Conservation (phyloP, 2,888 invertebrate genomes). For the Limnephilus auricula region DNA sequence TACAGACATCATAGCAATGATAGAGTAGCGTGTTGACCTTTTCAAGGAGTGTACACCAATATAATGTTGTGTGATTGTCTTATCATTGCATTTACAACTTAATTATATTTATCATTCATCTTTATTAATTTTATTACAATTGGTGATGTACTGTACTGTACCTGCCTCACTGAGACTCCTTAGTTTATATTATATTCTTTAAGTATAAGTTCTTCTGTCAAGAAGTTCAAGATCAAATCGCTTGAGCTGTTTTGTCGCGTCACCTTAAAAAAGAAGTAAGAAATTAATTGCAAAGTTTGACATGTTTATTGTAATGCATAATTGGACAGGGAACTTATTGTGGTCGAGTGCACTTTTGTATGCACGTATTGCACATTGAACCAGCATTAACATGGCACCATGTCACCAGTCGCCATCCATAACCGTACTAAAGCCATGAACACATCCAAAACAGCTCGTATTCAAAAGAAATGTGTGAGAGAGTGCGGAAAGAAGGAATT, state of each 20-base stretch:
- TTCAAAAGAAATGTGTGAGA: background rate
- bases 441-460: background rate
- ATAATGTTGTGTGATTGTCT: too few relatives aligned
- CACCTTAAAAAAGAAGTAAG: background rate
- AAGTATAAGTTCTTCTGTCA: background rate
- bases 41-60: too few relatives aligned
- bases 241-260: background rate
- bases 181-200: too few relatives aligned
- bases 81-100: too few relatives aligned
- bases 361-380: constrained; percentile 2
- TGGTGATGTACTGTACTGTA: too few relatives aligned
- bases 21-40: too few relatives aligned
- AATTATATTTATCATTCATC: too few relatives aligned
- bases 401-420: background rate
- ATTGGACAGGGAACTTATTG: constrained; percentile 2
- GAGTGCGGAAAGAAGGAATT: background rate
- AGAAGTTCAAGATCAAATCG: background rate
- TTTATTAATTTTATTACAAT: too few relatives aligned
- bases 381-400: background rate
- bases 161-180: too few relatives aligned
- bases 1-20: too few relatives aligned
- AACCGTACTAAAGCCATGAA: background rate
- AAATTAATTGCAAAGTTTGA: background rate
- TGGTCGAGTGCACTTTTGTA: constrained; percentile 2
- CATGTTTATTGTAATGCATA: constrained; percentile 24